Conservation (phyloP, 2,113 vertebrate genomes). For the Equus quagga region DNA sequence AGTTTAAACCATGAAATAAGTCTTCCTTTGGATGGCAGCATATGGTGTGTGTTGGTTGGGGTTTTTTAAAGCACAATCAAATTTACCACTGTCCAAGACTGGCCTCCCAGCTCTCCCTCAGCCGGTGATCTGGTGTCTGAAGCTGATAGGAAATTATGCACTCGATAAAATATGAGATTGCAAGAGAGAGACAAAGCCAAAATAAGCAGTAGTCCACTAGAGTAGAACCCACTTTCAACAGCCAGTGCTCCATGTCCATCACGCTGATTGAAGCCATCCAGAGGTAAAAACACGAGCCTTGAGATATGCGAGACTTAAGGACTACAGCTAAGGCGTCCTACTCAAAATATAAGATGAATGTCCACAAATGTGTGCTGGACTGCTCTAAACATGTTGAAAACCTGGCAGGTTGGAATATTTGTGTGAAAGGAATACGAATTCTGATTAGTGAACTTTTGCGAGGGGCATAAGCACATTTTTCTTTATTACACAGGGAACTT, state of each 20-base stretch:
- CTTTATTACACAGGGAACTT: background rate
- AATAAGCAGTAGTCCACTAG: slow-evolving; percentile 65
- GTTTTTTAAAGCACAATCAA: slow-evolving; percentile 54
- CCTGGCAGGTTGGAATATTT: slow-evolving; percentile 23
- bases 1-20: slow-evolving; percentile 55
- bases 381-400: background rate
- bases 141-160: slow-evolving; percentile 75
- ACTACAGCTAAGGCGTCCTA: background rate
- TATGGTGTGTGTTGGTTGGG: slow-evolving; percentile 62
- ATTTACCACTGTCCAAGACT: slow-evolving; percentile 69
- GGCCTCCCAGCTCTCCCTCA: slow-evolving; percentile 44
- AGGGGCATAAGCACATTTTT: background rate
- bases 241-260: slow-evolving; percentile 45
- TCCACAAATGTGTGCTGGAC: background rate
- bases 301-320: background rate
- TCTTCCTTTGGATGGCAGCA: slow-evolving; percentile 65
- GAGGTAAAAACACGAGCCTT: slow-evolving; percentile 16
- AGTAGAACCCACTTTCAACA: slow-evolving; percentile 76
- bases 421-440: slow-evolving; percentile 36
- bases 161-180: slow-evolving; percentile 58
- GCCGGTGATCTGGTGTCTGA: slow-evolving; percentile 77
- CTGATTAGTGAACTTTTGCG: background rate
- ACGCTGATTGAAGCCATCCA: slow-evolving; percentile 80
- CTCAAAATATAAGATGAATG: background rate
- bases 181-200: slow-evolving; percentile 69